Evolutionary conservation across 35 echinoderm and acorn worm species (phyloP), one percentile per base, ranked within the genome.

Genomic region (Eucidaris tribuloides): DNA sequence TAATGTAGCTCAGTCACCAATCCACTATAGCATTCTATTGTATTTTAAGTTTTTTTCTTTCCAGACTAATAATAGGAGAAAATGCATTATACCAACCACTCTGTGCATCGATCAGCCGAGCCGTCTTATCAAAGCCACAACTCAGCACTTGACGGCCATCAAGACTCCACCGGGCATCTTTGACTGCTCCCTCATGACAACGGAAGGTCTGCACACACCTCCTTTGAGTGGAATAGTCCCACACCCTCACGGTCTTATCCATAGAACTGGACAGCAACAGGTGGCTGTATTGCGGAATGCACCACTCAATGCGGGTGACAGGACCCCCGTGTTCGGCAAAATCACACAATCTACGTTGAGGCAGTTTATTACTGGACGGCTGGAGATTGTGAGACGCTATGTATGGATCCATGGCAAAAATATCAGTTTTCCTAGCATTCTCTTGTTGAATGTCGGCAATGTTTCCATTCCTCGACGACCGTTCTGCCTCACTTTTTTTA

Each of bases 121-220:
- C 96, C 17, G 91, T 86, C 34, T 99, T 93, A 60, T 93, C 96
- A 93, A 90, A 99, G 19, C 96, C 96, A 80, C 96, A 88, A 45
- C 96, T 99, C 7, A 99, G 70, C 14, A 99, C 55, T 22, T 30
- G 78, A 23, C 64, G 34, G 50, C 96, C 96, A 64, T 88, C 87
- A 42, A 19, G 33, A 43, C 77, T 87, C 90, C 90, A 99, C 52
- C 86, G 71, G 17, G 90, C 90, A 86, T 93, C 90, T 58, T 93
- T 99, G 3, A 99, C 79, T 27, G 87, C 91, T 54, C 81, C 87
- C 49, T 56, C 32, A 52, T 99, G 96, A 41, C 83, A 87, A 15
- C 70, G 74, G 36, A 99, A 40, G 17, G 87, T 90, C 72, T 88
- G 78, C 5, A 93, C 45, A 80, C 87, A 89, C 52, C 42, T 66